Evolutionary conservation across 2,797 vertebrate genomes (phyloP), one percentile per base, ranked within the genome.

Genomic region (Silurus aristotelis): DNA sequence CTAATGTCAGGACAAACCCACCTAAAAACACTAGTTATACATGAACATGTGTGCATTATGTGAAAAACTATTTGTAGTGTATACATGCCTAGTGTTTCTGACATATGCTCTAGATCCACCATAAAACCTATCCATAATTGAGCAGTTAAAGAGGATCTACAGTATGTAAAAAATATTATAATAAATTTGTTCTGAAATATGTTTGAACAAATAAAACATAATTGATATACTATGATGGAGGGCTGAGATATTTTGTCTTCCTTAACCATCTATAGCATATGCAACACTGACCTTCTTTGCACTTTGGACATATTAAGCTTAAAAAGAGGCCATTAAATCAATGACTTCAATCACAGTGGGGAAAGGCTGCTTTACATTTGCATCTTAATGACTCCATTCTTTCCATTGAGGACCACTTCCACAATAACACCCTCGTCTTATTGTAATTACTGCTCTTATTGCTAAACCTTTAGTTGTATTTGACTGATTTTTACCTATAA

Each of bases 341-440:
- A 73, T 58, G 63, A 13, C 22, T 80, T 66, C 12, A n/a, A 3
- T 60, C 68, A 67, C 68, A 67, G 52, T 25, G 66, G 82, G 79
- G 52, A 38, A 56, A 55, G 75, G 27, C 75, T 60, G 27, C 52
- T 67, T 80, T 22, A 38, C 82, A 87, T 84, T 87, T 73, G 76
- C 82, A 87, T 87, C 89, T 93, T 90, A 93, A 92, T 89, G 76
- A 89, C 86, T 89, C 70, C 43, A 72, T 89, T 90, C 73, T 90
- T 87, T 79, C 85, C 90, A 86, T 84, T 83, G 88, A 86, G 92
- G 85, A 85, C 87, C 85, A 80, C 61, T 83, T 80, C 68, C 82
- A 86, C 48, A 66, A 58, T 25, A 63, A 20, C 52, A 31, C 5
- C 48, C 6, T 13, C 0, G 1, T 67, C 31, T 78, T 67, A 80